phyloP scores from a whole-genome alignment of 2,888 invertebrate genomes.

The Microchrysa polita region DNA sequence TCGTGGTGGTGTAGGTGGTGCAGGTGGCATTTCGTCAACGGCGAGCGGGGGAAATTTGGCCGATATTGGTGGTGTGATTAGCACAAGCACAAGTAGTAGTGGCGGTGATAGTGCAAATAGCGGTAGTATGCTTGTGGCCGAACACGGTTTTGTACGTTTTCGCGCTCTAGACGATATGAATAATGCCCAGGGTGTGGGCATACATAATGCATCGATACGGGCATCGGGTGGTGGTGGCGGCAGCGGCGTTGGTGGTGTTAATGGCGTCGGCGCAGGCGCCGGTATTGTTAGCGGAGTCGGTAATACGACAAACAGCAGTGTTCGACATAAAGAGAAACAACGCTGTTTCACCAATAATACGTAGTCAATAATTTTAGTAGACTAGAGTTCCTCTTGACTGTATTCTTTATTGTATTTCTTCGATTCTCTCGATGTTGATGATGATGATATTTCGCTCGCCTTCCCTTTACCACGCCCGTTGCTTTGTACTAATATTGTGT shows the following conservation, averaged over 20 bases:
- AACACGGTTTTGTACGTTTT: constrained; percentile 89
- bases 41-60: constrained; percentile 47
- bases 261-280: constrained; percentile 44
- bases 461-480: too few species aligned
- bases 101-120: constrained; percentile 67
- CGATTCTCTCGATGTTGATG: too few species aligned
- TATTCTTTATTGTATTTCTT: too few species aligned
- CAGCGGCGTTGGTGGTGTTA: constrained; percentile 44
- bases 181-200: constrained; percentile 55
- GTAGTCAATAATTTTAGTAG: constrained; percentile 51
- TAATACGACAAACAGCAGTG: constrained; percentile 7
- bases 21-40: constrained; percentile 48
- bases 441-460: too few species aligned
- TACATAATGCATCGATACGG: constrained; percentile 55
- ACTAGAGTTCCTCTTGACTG: too few species aligned
- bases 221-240: constrained; percentile 46
- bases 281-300: too few species aligned
- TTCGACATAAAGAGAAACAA: constrained; percentile 51
- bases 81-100: constrained; percentile 63
- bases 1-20: constrained; percentile 51
- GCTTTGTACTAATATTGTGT: too few species aligned
- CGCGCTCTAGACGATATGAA: constrained; percentile 71
- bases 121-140: constrained; percentile 85
- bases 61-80: constrained; percentile 48
- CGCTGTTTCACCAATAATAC: constrained; percentile 53